Evolutionary conservation across 2,113 vertebrate genomes (phyloP).

Genomic region (Mobula birostris): DNA sequence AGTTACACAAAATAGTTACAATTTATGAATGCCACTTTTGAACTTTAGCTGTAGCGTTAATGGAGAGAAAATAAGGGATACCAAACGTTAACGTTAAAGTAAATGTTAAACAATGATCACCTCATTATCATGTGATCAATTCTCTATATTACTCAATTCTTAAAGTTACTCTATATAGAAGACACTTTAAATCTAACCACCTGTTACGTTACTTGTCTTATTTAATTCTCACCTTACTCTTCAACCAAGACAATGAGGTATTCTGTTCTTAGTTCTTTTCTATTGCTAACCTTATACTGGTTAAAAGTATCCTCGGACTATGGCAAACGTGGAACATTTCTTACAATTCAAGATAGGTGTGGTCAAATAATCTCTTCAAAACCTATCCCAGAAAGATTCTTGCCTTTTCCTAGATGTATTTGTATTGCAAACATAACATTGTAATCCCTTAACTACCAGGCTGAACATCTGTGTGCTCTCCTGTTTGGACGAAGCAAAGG

Average conservation of each 20-base stretch:
- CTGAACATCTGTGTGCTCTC: not conserved
- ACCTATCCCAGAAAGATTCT: too few relatives aligned
- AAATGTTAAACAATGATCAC: not conserved
- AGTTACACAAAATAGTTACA: not conserved
- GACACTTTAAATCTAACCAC: not conserved
- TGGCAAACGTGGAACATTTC: not conserved
- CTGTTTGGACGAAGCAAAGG: not conserved
- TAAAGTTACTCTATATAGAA: not conserved
- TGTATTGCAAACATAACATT: not conserved
- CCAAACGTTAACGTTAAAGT: not conserved
- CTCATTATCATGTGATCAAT: not conserved
- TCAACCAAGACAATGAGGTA: not conserved
- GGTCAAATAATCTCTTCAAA: not conserved
- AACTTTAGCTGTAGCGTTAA: not conserved
- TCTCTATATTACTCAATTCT: not conserved
- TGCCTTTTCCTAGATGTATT: not conserved
- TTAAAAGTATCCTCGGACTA: not conserved
- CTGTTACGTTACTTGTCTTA: not conserved
- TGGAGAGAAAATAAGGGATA: not conserved
- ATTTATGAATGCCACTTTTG: not conserved
- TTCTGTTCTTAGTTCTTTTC: not conserved
- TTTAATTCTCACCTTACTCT: not conserved
- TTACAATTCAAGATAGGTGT: not conserved
- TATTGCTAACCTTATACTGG: not conserved
- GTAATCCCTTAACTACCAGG: not conserved